Conservation (phyloP, 2,888 invertebrate species). For the Diplazon laetatorius region DNA sequence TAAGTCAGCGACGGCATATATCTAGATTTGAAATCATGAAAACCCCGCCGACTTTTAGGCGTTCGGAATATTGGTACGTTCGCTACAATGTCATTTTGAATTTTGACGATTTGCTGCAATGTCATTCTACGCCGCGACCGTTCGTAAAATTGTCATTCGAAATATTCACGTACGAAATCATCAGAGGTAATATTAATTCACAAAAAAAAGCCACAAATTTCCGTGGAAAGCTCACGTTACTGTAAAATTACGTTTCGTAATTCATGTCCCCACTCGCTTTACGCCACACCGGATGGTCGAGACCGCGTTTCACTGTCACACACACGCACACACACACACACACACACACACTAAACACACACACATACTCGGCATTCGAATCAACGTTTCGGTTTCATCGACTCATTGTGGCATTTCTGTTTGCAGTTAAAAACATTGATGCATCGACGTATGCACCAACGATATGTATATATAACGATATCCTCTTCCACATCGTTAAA, state of each 20-base stretch:
- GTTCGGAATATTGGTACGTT: no score
- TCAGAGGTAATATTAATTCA: constrained; percentile 38
- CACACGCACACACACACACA: no score
- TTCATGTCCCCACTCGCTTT: background rate
- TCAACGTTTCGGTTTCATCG: background rate
- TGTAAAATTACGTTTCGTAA: constrained; percentile 26
- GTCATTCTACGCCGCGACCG: no score
- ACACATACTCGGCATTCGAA: background rate
- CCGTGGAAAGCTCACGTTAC: background rate
- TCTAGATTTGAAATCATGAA: no score
- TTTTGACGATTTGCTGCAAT: no score
- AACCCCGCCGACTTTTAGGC: no score
- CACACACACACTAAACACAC: no score
- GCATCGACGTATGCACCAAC: background rate
- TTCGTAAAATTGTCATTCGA: no score
- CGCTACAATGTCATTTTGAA: no score
- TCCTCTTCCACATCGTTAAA: no score
- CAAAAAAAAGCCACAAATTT: constrained; percentile 17
- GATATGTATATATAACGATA: background rate
- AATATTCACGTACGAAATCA: background rate
- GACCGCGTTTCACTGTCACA: constrained; percentile 6
- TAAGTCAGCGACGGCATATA: no score
- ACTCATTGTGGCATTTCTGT: background rate
- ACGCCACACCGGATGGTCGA: background rate
- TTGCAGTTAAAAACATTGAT: background rate